Percentiles rank a stretch among this genome's conserved stretches.
phyloP scores from a whole-genome alignment of 1,140 invertebrate species.

The Mycetomoellerius zeteki region DNA sequence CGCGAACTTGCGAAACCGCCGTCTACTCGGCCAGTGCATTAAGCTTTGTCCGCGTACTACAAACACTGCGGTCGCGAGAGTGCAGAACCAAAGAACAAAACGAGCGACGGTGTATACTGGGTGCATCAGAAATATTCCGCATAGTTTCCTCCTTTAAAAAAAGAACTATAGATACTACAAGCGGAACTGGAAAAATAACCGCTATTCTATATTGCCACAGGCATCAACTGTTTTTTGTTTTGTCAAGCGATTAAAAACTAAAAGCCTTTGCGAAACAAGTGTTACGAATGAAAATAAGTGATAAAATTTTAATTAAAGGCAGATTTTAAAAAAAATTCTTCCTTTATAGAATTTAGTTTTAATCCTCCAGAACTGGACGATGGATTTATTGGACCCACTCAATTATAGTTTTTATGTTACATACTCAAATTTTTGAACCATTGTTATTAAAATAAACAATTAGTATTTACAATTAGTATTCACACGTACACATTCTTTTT shows the following conservation, averaged over 20 bases:
- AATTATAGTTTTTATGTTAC: too few species aligned
- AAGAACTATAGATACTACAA: background rate
- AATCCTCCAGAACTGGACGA: too few species aligned
- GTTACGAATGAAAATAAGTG: constrained; percentile 7
- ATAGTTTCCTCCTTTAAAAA: background rate
- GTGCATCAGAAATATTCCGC: constrained; percentile 18
- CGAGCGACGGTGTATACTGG: background rate
- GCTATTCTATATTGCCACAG: background rate
- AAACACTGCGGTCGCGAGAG: constrained; percentile 36
- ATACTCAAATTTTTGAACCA: too few species aligned
- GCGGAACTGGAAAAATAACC: background rate
- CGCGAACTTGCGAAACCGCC: constrained; percentile 40
- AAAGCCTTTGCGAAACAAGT: background rate
- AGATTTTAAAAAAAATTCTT: background rate
- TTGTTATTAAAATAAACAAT: too few species aligned
- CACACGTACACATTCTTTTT: too few species aligned
- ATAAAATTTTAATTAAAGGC: background rate
- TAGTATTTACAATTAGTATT: too few species aligned
- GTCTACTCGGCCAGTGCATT: constrained; percentile 41
- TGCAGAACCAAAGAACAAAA: constrained; percentile 25
- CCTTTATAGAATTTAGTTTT: background rate
- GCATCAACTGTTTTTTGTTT: background rate
- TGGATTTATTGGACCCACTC: too few species aligned
- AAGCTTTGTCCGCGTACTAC: constrained; percentile 50
- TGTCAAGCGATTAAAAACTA: constrained; percentile 7